These are phyloP conservation scores for Acanthis flammea DNA, from an alignment of 2,797 vertebrate genomes.

Conservation along the genomic window DNA sequence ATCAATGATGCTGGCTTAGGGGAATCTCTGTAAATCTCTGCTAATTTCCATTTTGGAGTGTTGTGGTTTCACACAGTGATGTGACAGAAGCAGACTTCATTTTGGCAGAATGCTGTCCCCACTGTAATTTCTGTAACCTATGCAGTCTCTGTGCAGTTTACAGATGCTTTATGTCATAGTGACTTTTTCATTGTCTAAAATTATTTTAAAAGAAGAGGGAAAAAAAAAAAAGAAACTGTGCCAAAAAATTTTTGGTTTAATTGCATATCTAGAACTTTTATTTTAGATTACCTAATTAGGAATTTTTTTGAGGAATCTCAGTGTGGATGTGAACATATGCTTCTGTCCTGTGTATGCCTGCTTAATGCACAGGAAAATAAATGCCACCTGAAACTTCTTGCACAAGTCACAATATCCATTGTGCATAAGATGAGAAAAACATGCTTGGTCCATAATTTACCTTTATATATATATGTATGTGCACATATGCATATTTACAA, in stretches of 20 bases:
- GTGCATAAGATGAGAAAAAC: slow-evolving; percentile 16
- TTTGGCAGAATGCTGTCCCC: slow-evolving; percentile 26
- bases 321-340: neutral
- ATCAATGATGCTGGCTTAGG: neutral
- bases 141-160: neutral
- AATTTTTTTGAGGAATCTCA: slow-evolving; percentile 8
- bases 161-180: neutral
- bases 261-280: neutral
- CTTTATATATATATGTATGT: neutral
- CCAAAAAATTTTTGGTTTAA: neutral
- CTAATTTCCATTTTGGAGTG: slow-evolving; percentile 36
- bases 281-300: neutral
- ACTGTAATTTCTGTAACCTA: slow-evolving; percentile 14
- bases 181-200: slow-evolving; percentile 20
- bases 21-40: slow-evolving; percentile 47
- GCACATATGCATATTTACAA: slow-evolving; percentile 53
- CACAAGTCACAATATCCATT: neutral
- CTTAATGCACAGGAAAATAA: neutral
- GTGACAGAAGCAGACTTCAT: slow-evolving; percentile 28
- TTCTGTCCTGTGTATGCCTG: neutral
- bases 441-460: neutral
- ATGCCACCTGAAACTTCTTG: neutral
- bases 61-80: slow-evolving; percentile 27
- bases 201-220: neutral
- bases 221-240: neutral